Conservation (phyloP, 1,140 invertebrate species). For the Brachionus angularis region DNA sequence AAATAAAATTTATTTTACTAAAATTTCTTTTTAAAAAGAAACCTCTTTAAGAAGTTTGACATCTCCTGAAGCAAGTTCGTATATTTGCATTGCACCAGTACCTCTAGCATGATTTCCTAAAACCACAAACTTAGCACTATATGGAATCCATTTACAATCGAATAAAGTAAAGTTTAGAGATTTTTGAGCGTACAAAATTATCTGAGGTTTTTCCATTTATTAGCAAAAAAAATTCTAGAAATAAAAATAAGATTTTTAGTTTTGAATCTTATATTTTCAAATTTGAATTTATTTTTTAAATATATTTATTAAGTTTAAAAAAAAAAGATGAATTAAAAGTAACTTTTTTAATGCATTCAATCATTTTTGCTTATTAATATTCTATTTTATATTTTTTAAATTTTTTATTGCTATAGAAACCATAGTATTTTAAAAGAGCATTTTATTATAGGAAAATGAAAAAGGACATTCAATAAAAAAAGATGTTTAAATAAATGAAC, state of each 20-base stretch:
- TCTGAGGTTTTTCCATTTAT: conserved; percentile 49
- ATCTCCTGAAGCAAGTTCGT: conserved; percentile 71
- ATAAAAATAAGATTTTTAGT: too few relatives aligned
- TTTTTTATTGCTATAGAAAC: too few relatives aligned
- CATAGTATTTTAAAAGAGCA: too few relatives aligned
- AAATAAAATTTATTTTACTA: conserved; percentile 41
- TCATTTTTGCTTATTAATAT: too few relatives aligned
- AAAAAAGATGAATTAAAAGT: conserved; percentile 22
- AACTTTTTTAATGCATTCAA: background rate
- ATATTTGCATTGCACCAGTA: conserved; percentile 79
- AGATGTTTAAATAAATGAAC: too few relatives aligned
- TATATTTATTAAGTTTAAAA: background rate
- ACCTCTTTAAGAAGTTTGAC: conserved; percentile 68
- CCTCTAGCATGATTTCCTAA: conserved; percentile 78
- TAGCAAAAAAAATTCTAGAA: background rate
- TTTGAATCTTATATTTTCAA: too few relatives aligned
- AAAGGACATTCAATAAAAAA: too few relatives aligned
- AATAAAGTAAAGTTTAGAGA: conserved; percentile 78
- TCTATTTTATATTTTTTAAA: too few relatives aligned
- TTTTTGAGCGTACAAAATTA: conserved; percentile 80
- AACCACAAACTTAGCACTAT: conserved; percentile 81
- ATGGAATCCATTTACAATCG: conserved; percentile 89
- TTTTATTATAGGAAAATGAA: too few relatives aligned
- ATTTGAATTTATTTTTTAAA: conserved; percentile 15
- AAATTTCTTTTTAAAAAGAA: conserved; percentile 13